These are phyloP conservation scores for Bothrops jararaca DNA, from an alignment of 2,113 vertebrate genomes.

Conservation along the genomic window DNA sequence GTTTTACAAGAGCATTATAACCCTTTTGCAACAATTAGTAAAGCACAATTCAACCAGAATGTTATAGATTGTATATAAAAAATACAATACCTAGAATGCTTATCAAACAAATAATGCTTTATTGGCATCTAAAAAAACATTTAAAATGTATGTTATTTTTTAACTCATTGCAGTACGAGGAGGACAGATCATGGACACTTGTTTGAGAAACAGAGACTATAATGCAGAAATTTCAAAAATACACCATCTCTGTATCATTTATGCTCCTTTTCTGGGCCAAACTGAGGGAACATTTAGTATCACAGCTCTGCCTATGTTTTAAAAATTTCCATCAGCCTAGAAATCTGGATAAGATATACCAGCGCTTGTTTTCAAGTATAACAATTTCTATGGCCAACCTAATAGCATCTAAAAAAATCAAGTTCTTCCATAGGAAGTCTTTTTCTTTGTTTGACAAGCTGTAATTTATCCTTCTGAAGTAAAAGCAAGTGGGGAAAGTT, in stretches of 20 bases:
- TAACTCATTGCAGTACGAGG: conserved; percentile 86
- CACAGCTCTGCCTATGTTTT: conserved; percentile 85
- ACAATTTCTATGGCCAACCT: conserved; percentile 80
- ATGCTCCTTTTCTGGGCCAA: conserved; percentile 47
- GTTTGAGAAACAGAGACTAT: conserved; percentile 90
- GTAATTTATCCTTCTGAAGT: conserved; percentile 75
- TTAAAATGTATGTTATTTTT: conserved; percentile 80
- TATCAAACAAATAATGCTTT: conserved; percentile 97
- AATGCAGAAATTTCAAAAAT: conserved; percentile 82
- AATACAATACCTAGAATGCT: conserved; percentile 98
- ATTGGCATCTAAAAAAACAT: conserved; percentile 99
- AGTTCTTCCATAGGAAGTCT: conserved; percentile 99
- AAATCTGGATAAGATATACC: conserved; percentile 83
- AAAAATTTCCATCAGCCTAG: conserved; percentile 90
- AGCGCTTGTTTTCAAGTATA: conserved; percentile 82
- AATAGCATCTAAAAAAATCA: conserved; percentile 81
- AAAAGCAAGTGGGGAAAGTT: conserved; percentile 80
- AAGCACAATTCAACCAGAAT: conserved; percentile 63
- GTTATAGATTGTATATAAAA: conserved; percentile 77
- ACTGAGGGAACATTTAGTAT: conserved; percentile 73
- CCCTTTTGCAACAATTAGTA: conserved; percentile 65
- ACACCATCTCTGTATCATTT: conserved; percentile 78
- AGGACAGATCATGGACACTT: conserved; percentile 95
- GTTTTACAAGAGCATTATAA: conserved; percentile 67
- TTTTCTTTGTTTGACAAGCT: conserved; percentile 75